Base-by-base conservation (phyloP, 2,113 vertebrate species). In the Balaeniceps rex region DNA sequence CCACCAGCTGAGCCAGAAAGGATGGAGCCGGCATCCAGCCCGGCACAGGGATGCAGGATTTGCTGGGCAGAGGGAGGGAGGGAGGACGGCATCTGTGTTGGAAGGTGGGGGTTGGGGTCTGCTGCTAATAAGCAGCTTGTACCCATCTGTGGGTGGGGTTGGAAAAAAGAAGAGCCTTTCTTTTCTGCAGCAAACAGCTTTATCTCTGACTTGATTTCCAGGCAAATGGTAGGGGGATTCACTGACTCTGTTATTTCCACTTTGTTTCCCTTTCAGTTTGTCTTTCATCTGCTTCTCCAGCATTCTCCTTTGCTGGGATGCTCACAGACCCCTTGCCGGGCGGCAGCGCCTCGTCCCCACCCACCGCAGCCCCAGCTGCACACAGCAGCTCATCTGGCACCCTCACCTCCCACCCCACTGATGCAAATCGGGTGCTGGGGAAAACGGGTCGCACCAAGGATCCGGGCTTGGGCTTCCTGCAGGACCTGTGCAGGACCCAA, bases 401-500 rank as follows among this genome's bases (percentile, higher is more conserved):
- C 31, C 34, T 33, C 9, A 2, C 47, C 44, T 78, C 65, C 57
- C 23, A 10, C 15, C 3, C 1, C 13, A 9, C 83, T 38, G 63
- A 5, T 18, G n/a, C 15, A 49, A 46, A 36, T 36, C 44, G 7
- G 66, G 10, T 3, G 14, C 58, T 66, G 58, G 46, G 76, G 61
- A 65, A 66, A 74, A 69, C 0, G 0, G 18, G 24, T 11, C 1
- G 12, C 46, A 31, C 49, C 1, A 1, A 33, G 19, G 10, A 69
- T 47, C 36, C 0, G 0, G 22, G 17, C 65, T 58, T 31, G 13
- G 23, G 25, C 49, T 72, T 68, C 49, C 47, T 61, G 40, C 18
- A 23, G 57, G 26, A 55, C 33, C 31, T 3, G 0, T 10, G 21
- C 36, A 71, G 33, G 55, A 83, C 58, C 29, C 51, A 63, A 75